A percentile compares a stretch with the other conserved stretches of the same genome.
Conservation (phyloP, 2,797 vertebrate species). For the Limosa lapponica region DNA sequence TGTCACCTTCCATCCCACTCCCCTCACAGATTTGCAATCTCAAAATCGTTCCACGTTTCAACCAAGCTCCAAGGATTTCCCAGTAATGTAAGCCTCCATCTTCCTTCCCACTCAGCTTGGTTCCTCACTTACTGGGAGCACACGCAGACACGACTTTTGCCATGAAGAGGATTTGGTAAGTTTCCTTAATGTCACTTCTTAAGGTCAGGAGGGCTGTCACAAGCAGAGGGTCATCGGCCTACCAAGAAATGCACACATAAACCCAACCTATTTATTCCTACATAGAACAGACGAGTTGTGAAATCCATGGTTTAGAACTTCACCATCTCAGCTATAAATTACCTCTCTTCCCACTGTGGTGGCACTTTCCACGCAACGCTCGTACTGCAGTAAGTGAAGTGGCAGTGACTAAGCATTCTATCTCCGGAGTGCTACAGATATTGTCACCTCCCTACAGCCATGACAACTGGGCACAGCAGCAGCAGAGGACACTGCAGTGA, state of each 20-base stretch:
- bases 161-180: constrained; percentile 84
- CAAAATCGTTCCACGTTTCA: not conserved
- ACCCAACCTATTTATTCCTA: not conserved
- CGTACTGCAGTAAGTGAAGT: not conserved
- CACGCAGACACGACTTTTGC: constrained; percentile 69
- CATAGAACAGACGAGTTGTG: fast-evolving
- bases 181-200: constrained; percentile 80
- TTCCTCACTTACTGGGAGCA: not conserved
- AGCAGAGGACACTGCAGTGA: not conserved
- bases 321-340: not conserved
- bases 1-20: not conserved
- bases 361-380: not conserved
- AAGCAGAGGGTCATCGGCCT: constrained; percentile 83
- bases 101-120: not conserved
- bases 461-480: not conserved
- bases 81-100: not conserved
- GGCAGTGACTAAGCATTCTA: not conserved
- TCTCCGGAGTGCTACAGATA: not conserved
- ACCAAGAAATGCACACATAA: not conserved
- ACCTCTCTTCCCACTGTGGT: not conserved
- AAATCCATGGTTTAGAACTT: too few species aligned
- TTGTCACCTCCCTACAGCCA: not conserved
- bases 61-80: not conserved
- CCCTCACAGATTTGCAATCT: not conserved
- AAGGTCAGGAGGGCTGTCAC: constrained; percentile 81